Evolutionary conservation across 1,140 invertebrate species (phyloP), one percentile per base, ranked within the genome.

Genomic region (Eurosta solidaginis): DNA sequence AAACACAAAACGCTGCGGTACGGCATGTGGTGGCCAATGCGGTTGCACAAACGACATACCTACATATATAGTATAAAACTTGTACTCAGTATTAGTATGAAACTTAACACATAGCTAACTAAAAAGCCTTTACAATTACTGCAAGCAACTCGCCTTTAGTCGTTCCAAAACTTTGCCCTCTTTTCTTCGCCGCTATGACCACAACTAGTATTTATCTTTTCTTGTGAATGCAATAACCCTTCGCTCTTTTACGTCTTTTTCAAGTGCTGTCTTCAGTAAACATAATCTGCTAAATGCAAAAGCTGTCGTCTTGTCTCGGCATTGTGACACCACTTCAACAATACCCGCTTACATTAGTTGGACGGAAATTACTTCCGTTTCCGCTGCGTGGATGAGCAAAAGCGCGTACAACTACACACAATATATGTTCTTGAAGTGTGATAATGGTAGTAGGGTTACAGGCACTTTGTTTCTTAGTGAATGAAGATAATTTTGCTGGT

Each of bases 321-420:
- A 25, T 54, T 54, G 50, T 12, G 50, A 54, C 50, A 25, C 22
- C 50, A 54, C 50, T 54, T 54, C 25, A 54, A 54, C 50, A 54
- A 54, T 54, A 20, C 20, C 20, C 50, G 50, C 50, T 54, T 54
- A 54, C 50, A 54, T 54, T 54, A 54, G 50, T 54, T 54, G 22
- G 50, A 54, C 50, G 50, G 50, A 54, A 54, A 54, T 54, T 54
- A 27, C 50, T 54, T 54, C 50, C 50, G 50, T 54, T 54, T 54
- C 50, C 50, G 50, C n/a, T 25, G 22, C 50, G 50, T 22, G 50
- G 50, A 3, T 22, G 50, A 7, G 50, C 22, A 54, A 54, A 20
- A 12, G 50, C 25, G 27, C 5, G 14, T 3, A 49, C 45, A 49
- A 9, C 10, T n/a, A 49, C 45, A 7, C 45, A 49, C 45, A 49